These are phyloP conservation scores for Neopelma chrysocephalum DNA, from an alignment of 2,797 vertebrate species.

Conservation along the genomic window DNA sequence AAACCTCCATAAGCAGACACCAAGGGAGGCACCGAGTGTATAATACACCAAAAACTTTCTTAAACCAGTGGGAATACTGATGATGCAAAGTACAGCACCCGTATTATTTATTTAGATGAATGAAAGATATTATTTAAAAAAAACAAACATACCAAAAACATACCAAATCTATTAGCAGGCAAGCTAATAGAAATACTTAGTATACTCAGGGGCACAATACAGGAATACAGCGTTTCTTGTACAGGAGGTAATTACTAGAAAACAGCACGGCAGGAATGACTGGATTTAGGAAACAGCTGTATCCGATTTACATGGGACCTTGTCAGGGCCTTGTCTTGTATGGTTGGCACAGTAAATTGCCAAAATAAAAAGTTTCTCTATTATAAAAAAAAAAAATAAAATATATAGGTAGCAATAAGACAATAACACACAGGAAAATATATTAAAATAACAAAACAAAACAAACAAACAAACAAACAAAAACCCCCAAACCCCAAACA, in stretches of 20 bases:
- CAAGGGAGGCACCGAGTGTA: neutral
- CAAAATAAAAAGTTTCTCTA: neutral
- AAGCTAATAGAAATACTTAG: conserved; percentile 4
- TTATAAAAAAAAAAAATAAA: neutral
- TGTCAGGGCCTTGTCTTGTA: neutral
- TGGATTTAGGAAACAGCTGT: conserved; percentile 42
- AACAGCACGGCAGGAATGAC: conserved; percentile 14
- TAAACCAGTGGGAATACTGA: neutral
- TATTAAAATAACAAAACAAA: neutral
- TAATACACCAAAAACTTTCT: neutral
- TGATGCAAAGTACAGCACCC: neutral
- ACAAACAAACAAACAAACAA: neutral
- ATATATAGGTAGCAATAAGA: neutral
- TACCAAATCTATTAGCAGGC: neutral
- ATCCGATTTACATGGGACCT: neutral
- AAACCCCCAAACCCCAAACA: neutral
- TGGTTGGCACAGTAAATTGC: neutral
- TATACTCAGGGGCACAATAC: neutral
- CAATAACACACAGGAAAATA: neutral
- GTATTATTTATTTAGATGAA: neutral
- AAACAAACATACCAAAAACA: neutral
- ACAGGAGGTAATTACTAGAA: conserved; percentile 47
- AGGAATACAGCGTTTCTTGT: conserved; percentile 35
- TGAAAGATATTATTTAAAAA: neutral
- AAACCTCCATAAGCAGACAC: neutral